phyloP scores from a whole-genome alignment of 2,113 vertebrate genomes.

The Pluvianellus socialis region DNA sequence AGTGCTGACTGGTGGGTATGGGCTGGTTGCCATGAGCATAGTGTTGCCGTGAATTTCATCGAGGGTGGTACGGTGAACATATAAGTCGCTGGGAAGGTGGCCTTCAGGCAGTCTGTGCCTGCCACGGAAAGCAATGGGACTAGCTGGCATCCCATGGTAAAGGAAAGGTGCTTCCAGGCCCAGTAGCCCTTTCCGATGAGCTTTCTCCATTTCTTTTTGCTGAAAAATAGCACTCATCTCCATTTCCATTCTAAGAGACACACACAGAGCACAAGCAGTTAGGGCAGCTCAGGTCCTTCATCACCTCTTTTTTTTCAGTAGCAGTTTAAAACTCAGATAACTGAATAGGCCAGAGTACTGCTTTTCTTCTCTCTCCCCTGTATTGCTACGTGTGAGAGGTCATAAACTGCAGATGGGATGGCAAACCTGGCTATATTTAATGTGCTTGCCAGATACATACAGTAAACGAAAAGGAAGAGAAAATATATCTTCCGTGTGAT shows the following conservation, averaged over 20 bases:
- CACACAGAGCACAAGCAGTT: conserved; percentile 1
- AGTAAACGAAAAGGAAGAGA: not conserved
- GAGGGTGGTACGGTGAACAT: conserved; percentile 80
- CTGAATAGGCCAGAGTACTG: not conserved
- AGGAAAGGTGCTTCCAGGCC: conserved; percentile 83
- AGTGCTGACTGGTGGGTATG: conserved; percentile 80
- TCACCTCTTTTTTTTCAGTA: not conserved
- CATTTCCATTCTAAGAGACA: conserved; percentile 79
- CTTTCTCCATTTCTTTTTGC: conserved; percentile 91
- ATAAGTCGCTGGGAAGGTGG: conserved; percentile 78
- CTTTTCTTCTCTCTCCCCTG: not conserved
- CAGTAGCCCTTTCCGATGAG: conserved; percentile 84
- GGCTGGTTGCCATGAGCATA: conserved; percentile 81
- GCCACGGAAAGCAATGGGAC: conserved; percentile 79
- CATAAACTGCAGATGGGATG: not conserved
- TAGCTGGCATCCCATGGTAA: conserved; percentile 77
- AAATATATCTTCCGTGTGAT: not conserved
- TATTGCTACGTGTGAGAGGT: not conserved
- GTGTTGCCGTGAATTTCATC: conserved; percentile 85
- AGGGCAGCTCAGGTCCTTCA: not conserved
- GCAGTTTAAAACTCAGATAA: not conserved
- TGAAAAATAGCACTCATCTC: conserved; percentile 95
- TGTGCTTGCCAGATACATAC: not conserved
- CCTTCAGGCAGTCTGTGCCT: conserved; percentile 82
- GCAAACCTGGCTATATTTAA: not conserved